phyloP scores from a whole-genome alignment of 2,797 vertebrate species.

The Rhinichthys osculus region DNA sequence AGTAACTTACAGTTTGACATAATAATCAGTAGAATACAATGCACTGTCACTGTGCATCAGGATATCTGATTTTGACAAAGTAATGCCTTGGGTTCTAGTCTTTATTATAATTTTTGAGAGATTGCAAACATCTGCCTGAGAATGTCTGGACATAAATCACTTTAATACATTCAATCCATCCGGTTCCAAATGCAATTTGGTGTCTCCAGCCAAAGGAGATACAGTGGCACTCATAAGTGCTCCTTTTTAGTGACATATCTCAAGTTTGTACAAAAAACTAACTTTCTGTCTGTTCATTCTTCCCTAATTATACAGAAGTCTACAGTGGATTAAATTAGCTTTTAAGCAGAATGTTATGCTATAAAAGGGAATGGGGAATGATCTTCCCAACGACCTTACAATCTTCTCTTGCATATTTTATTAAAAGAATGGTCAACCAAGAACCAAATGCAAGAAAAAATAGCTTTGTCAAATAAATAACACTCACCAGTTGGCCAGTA shows the following conservation, averaged over 20 bases:
- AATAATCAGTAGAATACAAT: constrained; percentile 18
- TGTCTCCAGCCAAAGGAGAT: constrained; percentile 18
- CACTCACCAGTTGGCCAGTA: neutral
- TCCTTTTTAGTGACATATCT: neutral
- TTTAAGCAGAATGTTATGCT: neutral
- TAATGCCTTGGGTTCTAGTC: constrained; percentile 11
- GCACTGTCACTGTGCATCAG: constrained; percentile 17
- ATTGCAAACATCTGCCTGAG: constrained; percentile 28
- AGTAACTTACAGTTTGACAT: neutral
- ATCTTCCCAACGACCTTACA: neutral
- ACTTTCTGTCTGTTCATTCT: neutral
- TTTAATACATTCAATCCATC: constrained; percentile 30
- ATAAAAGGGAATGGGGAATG: neutral
- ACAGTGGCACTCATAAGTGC: neutral
- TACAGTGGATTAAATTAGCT: neutral
- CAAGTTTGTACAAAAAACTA: neutral
- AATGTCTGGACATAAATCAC: constrained; percentile 30
- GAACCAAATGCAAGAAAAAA: neutral
- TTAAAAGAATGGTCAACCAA: neutral
- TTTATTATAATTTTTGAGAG: neutral
- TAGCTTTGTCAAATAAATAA: neutral
- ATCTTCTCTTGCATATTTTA: neutral
- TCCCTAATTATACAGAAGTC: neutral
- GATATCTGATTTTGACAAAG: constrained; percentile 36
- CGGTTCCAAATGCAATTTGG: constrained; percentile 35